Evolutionary conservation across 2,888 invertebrate species (phyloP).

Genomic region (Lordiphosa fenestrarum): DNA sequence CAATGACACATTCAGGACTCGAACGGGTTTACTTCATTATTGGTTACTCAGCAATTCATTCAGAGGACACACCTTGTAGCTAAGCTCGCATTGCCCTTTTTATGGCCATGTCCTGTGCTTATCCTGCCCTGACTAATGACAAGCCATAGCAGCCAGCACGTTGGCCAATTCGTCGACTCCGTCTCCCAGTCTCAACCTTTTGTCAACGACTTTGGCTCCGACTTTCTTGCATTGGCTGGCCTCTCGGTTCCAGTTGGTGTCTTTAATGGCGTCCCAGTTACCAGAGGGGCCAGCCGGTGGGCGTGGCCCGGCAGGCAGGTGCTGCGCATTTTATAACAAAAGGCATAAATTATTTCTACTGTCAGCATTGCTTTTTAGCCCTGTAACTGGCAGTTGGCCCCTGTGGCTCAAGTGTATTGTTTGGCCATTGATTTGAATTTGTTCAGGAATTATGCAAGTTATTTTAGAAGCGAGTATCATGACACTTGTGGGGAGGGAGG

Average conservation of each 20-base stretch:
- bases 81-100: conserved; percentile 59
- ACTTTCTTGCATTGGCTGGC: conserved; percentile 3
- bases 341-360: conserved; percentile 74
- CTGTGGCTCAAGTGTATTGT: conserved; percentile 50
- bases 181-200: conserved; percentile 44
- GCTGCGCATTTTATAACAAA: conserved; percentile 72
- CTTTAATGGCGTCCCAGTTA: conserved; percentile 53
- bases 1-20: conserved; percentile 62
- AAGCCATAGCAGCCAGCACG: conserved; percentile 44
- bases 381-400: conserved; percentile 60
- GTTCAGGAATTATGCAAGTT: conserved; percentile 59
- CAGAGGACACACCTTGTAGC: conserved; percentile 67
- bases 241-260: conserved; percentile 47
- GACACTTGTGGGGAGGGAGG: background rate
- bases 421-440: conserved; percentile 71
- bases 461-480: conserved; percentile 20
- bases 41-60: conserved; percentile 78
- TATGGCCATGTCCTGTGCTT: conserved; percentile 72
- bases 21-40: conserved; percentile 73
- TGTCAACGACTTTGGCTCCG: conserved; percentile 56
- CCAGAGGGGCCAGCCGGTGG: conserved; percentile 36
- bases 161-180: conserved; percentile 50
- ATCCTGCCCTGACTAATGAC: conserved; percentile 73
- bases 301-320: conserved; percentile 46
- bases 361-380: conserved; percentile 69